These are phyloP conservation scores for Drosophila prostipennis DNA, from an alignment of 2,888 invertebrate genomes.

Conservation along the genomic window DNA sequence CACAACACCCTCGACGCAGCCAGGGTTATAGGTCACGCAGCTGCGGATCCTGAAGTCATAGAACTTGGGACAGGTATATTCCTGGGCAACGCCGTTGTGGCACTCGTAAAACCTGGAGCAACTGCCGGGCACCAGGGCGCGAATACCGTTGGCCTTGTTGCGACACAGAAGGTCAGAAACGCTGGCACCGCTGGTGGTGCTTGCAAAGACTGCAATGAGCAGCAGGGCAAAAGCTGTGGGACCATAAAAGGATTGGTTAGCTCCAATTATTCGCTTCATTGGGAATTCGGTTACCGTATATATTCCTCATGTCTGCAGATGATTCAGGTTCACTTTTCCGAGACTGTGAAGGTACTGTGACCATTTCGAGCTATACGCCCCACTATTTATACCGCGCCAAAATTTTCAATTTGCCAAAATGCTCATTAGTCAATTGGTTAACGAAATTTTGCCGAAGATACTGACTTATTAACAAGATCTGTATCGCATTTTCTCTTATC, in stretches of 20 bases:
- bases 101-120: slow-evolving; percentile 18
- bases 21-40: slow-evolving; percentile 7
- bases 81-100: slow-evolving; percentile 17
- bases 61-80: slow-evolving; percentile 58
- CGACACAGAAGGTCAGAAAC: slow-evolving; percentile 72
- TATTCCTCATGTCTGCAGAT: slow-evolving; percentile 46
- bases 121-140: slow-evolving; percentile 21
- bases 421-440: slow-evolving; percentile 58
- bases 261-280: neutral
- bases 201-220: slow-evolving; percentile 51
- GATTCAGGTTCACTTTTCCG: slow-evolving; percentile 21
- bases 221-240: slow-evolving; percentile 53
- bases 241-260: slow-evolving; percentile 4
- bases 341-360: slow-evolving; percentile 38
- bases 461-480: slow-evolving; percentile 43
- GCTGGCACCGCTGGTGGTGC: slow-evolving; percentile 54
- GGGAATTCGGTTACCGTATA: slow-evolving; percentile 50
- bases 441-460: slow-evolving; percentile 25
- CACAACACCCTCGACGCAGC: slow-evolving; percentile 3
- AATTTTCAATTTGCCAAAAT: slow-evolving; percentile 30
- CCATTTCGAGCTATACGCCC: neutral
- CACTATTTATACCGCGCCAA: slow-evolving; percentile 47
- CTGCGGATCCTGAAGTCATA: slow-evolving; percentile 4
- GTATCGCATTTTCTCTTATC: slow-evolving; percentile 36
- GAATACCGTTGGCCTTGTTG: slow-evolving; percentile 58